A percentile compares a stretch with the other conserved stretches of the same genome.
Conservation (phyloP, 2,797 vertebrate genomes). For the Spinibarbus caldwelli region DNA sequence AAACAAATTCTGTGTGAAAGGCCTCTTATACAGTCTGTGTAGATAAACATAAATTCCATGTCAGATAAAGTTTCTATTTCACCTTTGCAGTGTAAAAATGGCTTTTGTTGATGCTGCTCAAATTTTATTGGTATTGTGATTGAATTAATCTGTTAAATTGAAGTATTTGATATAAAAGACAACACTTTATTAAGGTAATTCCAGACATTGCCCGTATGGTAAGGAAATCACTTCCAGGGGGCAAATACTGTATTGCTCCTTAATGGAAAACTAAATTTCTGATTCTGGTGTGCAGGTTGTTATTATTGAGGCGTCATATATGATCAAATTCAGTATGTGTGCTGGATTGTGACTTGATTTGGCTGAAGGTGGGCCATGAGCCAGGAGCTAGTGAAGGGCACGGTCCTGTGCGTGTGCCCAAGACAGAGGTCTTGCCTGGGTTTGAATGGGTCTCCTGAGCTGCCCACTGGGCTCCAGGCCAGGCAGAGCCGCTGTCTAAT, state of each 20-base stretch:
- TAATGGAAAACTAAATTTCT: background rate
- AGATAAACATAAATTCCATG: background rate
- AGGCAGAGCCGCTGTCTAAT: constrained; percentile 59
- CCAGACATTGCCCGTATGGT: background rate
- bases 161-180: background rate
- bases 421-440: constrained; percentile 54
- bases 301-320: constrained; percentile 16
- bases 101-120: background rate
- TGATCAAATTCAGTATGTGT: background rate
- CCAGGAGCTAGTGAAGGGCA: constrained; percentile 36
- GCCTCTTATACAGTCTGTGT: background rate
- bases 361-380: constrained; percentile 30
- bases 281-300: constrained; percentile 8
- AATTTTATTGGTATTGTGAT: background rate
- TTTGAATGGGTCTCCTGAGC: constrained; percentile 56
- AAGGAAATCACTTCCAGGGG: background rate
- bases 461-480: constrained; percentile 57
- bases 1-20: too few species aligned
- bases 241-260: background rate
- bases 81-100: background rate
- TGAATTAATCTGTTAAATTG: background rate
- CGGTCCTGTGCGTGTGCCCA: constrained; percentile 32
- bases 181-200: background rate
- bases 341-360: constrained; percentile 34
- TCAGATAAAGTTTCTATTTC: background rate